Evolutionary conservation across 2,113 vertebrate species (phyloP).

Genomic region (Vombatus ursinus): DNA sequence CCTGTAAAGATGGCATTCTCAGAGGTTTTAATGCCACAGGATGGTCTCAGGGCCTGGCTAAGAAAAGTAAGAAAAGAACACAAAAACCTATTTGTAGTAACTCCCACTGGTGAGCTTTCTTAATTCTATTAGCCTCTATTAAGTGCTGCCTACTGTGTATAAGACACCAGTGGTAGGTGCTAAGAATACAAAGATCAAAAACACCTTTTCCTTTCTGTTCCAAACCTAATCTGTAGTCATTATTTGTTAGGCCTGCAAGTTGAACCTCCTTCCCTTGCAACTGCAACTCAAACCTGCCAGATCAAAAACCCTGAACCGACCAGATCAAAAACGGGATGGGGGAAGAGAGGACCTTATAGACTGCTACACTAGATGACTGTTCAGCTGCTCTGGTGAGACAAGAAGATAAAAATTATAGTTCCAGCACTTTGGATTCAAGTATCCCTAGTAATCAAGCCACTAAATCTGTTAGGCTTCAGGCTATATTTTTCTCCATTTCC

Average conservation of each 20-base stretch:
- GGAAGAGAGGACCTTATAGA: no score
- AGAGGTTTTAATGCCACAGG: not conserved
- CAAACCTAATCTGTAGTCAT: not conserved
- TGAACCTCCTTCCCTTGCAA: not conserved
- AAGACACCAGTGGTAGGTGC: not conserved
- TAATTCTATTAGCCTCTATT: not conserved
- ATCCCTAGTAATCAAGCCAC: conserved; percentile 53
- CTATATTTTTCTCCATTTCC: conserved; percentile 45
- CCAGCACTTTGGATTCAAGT: conserved; percentile 70
- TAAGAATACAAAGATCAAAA: not conserved
- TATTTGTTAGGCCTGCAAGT: not conserved
- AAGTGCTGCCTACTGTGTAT: not conserved
- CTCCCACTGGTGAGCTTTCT: not conserved
- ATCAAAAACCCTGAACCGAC: no score
- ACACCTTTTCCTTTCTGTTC: not conserved
- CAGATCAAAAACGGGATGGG: no score
- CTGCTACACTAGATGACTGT: not conserved
- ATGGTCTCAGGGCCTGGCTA: not conserved
- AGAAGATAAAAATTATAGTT: conserved; percentile 65
- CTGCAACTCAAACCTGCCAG: no score
- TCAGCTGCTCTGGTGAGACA: conserved; percentile 58
- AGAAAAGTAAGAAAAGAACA: not conserved
- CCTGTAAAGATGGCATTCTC: not conserved
- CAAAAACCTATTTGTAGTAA: not conserved
- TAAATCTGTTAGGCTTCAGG: conserved; percentile 57